These are phyloP conservation scores for Drosophila ficusphila DNA, from an alignment of 1,140 invertebrate genomes.

Conservation along the genomic window DNA sequence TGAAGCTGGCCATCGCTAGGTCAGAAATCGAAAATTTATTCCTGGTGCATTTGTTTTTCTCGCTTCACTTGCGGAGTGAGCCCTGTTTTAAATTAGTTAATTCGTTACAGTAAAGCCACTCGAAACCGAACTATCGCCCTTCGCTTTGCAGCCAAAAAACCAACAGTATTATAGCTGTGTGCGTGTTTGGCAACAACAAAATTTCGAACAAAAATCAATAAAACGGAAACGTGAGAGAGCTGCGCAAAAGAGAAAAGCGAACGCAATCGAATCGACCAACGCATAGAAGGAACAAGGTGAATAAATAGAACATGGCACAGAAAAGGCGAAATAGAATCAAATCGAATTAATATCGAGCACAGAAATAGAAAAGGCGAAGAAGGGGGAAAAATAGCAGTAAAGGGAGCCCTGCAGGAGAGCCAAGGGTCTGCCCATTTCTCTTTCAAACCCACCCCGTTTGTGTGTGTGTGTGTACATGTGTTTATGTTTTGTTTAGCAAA, in stretches of 20 bases:
- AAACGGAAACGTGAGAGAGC: conserved; percentile 54
- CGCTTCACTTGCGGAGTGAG: conserved; percentile 24
- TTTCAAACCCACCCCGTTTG: neutral
- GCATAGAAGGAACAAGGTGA: conserved; percentile 71
- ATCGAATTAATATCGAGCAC: conserved; percentile 49
- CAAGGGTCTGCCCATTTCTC: conserved; percentile 6
- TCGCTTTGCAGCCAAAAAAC: conserved; percentile 24
- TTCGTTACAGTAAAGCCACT: conserved; percentile 13
- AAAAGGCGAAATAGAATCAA: conserved; percentile 39
- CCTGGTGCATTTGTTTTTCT: conserved; percentile 49
- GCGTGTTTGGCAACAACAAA: conserved; percentile 48
- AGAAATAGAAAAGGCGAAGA: conserved; percentile 27
- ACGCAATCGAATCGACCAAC: conserved; percentile 50
- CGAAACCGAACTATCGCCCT: neutral
- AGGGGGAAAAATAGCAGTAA: neutral
- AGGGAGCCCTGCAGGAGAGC: conserved; percentile 51
- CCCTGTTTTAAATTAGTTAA: conserved; percentile 25
- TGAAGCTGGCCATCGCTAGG: conserved; percentile 3
- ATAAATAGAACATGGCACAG: conserved; percentile 64
- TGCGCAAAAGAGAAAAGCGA: conserved; percentile 75
- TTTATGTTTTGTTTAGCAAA: conserved; percentile 75
- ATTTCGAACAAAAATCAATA: conserved; percentile 71
- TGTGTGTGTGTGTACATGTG: conserved; percentile 42
- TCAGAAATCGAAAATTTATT: conserved; percentile 32
- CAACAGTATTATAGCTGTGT: conserved; percentile 63